These are phyloP conservation scores for Muscicapa comitata DNA, from an alignment of 2,797 vertebrate genomes.

Conservation along the genomic window DNA sequence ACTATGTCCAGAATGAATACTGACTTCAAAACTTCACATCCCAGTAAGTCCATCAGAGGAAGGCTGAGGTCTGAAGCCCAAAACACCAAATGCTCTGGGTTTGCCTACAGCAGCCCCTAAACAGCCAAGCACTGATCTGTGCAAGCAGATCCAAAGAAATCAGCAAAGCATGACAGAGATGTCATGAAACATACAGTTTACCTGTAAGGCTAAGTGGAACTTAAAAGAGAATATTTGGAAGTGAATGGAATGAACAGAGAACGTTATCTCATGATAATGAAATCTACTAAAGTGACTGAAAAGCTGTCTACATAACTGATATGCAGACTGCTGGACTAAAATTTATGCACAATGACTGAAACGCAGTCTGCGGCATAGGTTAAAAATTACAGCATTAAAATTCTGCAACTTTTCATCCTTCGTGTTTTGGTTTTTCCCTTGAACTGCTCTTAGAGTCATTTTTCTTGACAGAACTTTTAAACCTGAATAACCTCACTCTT, in stretches of 20 bases:
- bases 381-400: background rate
- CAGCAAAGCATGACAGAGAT: background rate
- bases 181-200: background rate
- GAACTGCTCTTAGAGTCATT: background rate
- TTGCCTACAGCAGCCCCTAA: background rate
- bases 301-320: background rate
- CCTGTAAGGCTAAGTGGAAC: background rate
- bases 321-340: background rate
- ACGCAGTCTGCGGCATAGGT: background rate
- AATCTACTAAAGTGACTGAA: background rate
- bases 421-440: background rate
- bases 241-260: background rate
- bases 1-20: background rate
- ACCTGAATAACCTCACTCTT: background rate
- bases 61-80: background rate
- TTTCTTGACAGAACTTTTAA: background rate
- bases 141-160: background rate
- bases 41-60: background rate
- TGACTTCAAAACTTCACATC: background rate
- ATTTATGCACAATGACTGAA: background rate
- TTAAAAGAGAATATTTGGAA: slow-evolving; percentile 6
- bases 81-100: background rate
- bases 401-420: background rate
- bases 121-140: background rate
- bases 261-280: background rate